A percentile compares a stretch with the other conserved stretches of the same genome.
Evolutionary conservation across 1,140 invertebrate species (phyloP).

Genomic region (Copidosoma floridanum): DNA sequence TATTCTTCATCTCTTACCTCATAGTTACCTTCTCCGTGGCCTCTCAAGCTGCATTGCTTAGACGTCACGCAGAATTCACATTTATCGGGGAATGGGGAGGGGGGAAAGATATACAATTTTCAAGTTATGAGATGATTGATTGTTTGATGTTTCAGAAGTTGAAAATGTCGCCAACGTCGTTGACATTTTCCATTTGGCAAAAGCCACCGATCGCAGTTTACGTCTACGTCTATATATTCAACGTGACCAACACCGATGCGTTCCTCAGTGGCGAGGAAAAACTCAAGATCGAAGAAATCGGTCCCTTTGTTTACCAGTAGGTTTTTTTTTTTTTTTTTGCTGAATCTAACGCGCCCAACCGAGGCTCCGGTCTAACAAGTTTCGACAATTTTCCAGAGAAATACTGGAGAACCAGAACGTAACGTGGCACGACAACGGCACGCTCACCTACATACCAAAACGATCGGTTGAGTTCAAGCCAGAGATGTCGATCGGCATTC

Average conservation of each 20-base stretch:
- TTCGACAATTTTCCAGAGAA: conserved; percentile 59
- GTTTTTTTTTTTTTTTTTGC: conserved; percentile 32
- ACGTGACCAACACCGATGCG: conserved; percentile 75
- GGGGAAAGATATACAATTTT: not conserved
- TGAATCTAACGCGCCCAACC: not conserved
- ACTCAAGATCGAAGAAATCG: conserved; percentile 72
- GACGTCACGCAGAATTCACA: too few species aligned
- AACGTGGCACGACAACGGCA: conserved; percentile 71
- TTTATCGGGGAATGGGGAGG: not conserved
- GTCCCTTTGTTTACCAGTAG: conserved; percentile 86
- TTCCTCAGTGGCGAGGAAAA: conserved; percentile 67
- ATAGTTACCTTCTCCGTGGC: too few species aligned
- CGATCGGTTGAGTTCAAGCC: conserved; percentile 66
- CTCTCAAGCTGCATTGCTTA: too few species aligned
- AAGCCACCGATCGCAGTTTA: conserved; percentile 69
- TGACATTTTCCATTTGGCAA: conserved; percentile 66
- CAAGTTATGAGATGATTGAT: conserved; percentile 19
- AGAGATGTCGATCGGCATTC: conserved; percentile 69
- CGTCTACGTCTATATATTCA: conserved; percentile 78
- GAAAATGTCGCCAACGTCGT: conserved; percentile 55
- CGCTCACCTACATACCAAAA: conserved; percentile 72
- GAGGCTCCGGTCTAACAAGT: too few species aligned
- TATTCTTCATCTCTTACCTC: too few species aligned
- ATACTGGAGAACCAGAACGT: conserved; percentile 66
- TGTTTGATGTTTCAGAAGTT: conserved; percentile 55